Conservation (phyloP, 2,888 invertebrate species). For the Parascotia fuliginaria region DNA sequence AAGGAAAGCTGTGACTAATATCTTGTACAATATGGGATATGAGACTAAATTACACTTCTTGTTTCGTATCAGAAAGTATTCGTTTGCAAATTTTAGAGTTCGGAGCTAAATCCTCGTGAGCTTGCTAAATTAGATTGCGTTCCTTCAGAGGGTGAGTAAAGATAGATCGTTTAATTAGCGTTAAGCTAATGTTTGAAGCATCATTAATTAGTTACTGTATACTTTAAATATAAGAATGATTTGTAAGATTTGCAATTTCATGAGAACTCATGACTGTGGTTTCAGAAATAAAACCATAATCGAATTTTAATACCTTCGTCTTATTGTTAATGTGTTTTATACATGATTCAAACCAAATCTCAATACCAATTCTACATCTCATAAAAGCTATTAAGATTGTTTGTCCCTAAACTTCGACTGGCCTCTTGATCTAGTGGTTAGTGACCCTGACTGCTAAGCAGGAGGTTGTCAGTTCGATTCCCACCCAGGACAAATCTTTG, state of each 20-base stretch:
- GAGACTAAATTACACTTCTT: constrained; percentile 10
- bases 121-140: constrained; percentile 32
- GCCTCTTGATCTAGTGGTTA: too few relatives aligned
- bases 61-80: constrained; percentile 17
- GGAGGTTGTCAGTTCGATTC: too few relatives aligned
- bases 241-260: not conserved
- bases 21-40: not conserved
- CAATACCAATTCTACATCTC: too few relatives aligned
- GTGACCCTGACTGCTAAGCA: too few relatives aligned
- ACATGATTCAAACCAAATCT: too few relatives aligned
- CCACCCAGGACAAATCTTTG: too few relatives aligned
- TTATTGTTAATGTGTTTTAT: too few relatives aligned
- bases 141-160: constrained; percentile 17
- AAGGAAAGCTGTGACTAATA: not conserved
- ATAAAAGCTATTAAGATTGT: too few relatives aligned
- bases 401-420: too few relatives aligned
- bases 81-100: constrained; percentile 19
- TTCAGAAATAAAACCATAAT: too few relatives aligned
- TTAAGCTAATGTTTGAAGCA: constrained; percentile 26
- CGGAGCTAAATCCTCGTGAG: constrained; percentile 29
- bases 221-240: not conserved
- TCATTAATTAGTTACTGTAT: constrained; percentile 28
- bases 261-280: not conserved
- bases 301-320: too few relatives aligned
- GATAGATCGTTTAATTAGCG: constrained; percentile 37